Base-by-base conservation (phyloP, 2,888 invertebrate species). In the Mamestra brassicae region DNA sequence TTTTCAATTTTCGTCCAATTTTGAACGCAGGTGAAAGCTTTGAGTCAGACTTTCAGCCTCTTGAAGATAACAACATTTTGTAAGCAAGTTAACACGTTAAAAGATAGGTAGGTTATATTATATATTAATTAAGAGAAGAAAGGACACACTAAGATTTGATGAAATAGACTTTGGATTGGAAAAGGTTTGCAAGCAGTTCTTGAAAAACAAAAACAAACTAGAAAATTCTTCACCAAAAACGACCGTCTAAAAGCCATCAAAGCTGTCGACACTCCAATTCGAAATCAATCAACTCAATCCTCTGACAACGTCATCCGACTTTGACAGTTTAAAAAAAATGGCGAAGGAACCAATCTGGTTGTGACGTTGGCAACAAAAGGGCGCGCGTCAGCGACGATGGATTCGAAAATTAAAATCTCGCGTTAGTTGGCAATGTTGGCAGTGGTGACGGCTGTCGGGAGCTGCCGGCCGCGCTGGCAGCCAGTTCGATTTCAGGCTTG, bases 401-500 rank as follows among this genome's bases (percentile, higher is more conserved):
- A 93, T 95, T 93, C 94, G 95, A 95, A 96, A 96, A 96, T 96
- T 96, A 96, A 96, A 96, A 96, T 93, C 95, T 92, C 95, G 89
- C 91, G 94, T 93, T 92, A 92, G 93, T 90, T 91, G 90, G 88
- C 90, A 88, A 89, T 89, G 91, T 88, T 90, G 91, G 92, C 92
- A 88, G 89, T 91, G 87, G 87, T 95, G 96, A 95, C 96, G 95
- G 94, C 92, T 95, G 95, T 95, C 95, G 92, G 87, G 55, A 80
- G 83, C 85, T 80, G 90, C 88, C 87, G 88, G 83, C 86, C 86
- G 80, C 81, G 88, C 87, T 89, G 89, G 85, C 89, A 84, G 88
- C 91, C 92, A 91, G 92, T 92, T 95, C 95, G 95, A 94, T 96
- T 96, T 96, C 96, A 96, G 96, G 96, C 96, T 95, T 95, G 96